A percentile compares a stretch with the other conserved stretches of the same genome.
Conservation (phyloP, 2,797 vertebrate genomes). For the Emys orbicularis region DNA sequence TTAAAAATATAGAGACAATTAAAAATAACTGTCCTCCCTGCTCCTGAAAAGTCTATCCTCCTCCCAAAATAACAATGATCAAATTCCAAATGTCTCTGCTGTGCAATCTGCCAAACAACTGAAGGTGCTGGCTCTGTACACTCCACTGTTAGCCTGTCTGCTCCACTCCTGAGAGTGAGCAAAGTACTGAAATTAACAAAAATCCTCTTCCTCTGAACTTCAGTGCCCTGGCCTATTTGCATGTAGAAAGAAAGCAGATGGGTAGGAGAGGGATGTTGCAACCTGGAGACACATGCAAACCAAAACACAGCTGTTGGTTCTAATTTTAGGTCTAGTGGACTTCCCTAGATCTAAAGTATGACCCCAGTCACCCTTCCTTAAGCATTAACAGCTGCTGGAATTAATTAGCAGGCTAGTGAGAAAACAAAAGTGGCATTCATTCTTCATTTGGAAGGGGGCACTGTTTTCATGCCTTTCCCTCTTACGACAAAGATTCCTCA, state of each 20-base stretch:
- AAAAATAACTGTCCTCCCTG: slow-evolving; percentile 69
- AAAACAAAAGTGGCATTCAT: neutral
- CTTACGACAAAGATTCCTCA: neutral
- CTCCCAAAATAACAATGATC: slow-evolving; percentile 64
- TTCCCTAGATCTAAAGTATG: neutral
- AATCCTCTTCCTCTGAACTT: neutral
- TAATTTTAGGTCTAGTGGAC: neutral
- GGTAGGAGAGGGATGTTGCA: neutral
- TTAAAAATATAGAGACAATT: slow-evolving; percentile 57
- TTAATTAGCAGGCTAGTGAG: neutral
- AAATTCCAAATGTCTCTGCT: slow-evolving; percentile 52
- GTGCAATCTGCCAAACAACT: slow-evolving; percentile 3
- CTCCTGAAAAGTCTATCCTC: slow-evolving; percentile 65
- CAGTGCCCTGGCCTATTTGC: neutral
- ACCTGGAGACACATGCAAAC: neutral
- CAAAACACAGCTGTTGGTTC: neutral
- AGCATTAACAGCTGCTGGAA: slow-evolving; percentile 26
- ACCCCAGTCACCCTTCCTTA: neutral
- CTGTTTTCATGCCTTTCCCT: neutral
- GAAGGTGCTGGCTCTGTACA: slow-evolving; percentile 14
- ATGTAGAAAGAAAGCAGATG: neutral
- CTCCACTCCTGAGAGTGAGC: neutral
- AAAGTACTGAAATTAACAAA: neutral
- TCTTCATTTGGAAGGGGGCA: neutral
- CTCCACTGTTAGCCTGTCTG: neutral